Base-by-base conservation (phyloP, 1,140 invertebrate species). In the Drosophila miranda region DNA sequence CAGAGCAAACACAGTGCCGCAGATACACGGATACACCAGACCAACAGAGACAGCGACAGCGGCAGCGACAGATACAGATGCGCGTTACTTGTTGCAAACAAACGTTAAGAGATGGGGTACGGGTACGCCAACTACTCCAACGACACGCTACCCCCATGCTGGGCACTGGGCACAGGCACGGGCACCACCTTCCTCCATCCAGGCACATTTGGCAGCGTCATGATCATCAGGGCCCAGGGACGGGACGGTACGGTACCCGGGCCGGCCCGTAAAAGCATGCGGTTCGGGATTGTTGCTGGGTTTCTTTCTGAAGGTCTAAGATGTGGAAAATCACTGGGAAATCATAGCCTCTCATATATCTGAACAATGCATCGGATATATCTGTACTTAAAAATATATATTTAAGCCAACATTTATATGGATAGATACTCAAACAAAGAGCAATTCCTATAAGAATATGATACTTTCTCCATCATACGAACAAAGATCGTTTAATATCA, bases 11-110 rank as follows among this genome's bases (percentile, higher is more conserved):
- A 57, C 52, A 44, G 21, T 63, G 64, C 50, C 61, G 60, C 72
- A 72, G 58, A 60, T 53, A 54, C 50, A 52, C 34, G 8, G 14
- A 44, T 44, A 78, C 53, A 55, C 30, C 23, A 38, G 34, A 13
- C 0, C 34, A 4, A 11, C 34, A 52, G 26, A n/a, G 48, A 26
- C 11, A n/a, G 19, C 14, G 19, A 26, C 23, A 26, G 23, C 23
- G 23, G 3, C 23, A 23, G 23, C 16, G 13, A 56, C 51, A 56
- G 41, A 30, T 48, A 59, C 75, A 66, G 79, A 75, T 71, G 79
- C 75, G 64, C 64, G 79, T 83, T 82, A 82, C 79, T 78, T 82
- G 79, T 82, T 82, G 76, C 79, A 82, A 83, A 71, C 79, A 78
- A 75, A 75, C 79, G 60, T 60, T 75, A 75, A 82, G 78, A 81